Conservation (phyloP, 2,113 vertebrate species). For the Mobula hypostoma region DNA sequence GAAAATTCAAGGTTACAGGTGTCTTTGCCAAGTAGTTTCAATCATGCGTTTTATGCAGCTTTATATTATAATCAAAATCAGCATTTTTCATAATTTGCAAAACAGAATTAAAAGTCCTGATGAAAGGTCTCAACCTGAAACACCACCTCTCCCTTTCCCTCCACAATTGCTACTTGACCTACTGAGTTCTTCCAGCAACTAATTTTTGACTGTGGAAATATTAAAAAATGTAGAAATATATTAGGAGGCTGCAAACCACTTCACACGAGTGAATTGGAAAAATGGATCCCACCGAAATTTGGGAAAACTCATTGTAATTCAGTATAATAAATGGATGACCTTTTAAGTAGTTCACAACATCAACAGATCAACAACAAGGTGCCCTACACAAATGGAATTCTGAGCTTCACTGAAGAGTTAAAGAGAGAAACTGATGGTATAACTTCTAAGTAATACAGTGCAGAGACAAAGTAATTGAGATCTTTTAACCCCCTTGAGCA, state of each 20-base stretch:
- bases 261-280: neutral
- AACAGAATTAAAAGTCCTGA: neutral
- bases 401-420: neutral
- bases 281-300: neutral
- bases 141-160: no score
- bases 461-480: neutral
- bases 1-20: conserved; percentile 34
- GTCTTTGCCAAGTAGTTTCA: neutral
- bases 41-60: no score
- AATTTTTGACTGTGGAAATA: neutral
- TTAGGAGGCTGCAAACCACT: neutral
- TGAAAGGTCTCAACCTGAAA: no score
- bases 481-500: neutral
- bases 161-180: no score
- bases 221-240: neutral
- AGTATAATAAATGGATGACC: neutral
- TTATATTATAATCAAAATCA: neutral
- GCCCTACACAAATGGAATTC: neutral
- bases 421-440: no score
- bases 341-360: neutral
- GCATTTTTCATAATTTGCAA: neutral
- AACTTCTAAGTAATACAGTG: neutral
- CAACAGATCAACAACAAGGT: neutral
- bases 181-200: no score
- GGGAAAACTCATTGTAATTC: neutral